Evolutionary conservation across 2,888 invertebrate species (phyloP).

Genomic region (Icerya purchasi): DNA sequence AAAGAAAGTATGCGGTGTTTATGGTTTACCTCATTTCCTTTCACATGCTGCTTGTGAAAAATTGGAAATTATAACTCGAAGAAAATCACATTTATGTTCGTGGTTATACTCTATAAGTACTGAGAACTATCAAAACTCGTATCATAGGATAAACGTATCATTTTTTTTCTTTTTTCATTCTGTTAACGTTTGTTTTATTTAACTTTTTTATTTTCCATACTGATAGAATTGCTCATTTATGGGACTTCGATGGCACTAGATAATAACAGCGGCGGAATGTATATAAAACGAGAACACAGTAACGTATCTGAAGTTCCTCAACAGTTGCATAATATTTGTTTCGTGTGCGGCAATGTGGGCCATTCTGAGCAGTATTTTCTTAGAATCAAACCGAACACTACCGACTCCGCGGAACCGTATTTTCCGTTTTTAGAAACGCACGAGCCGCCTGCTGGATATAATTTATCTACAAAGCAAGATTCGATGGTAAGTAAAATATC

Average conservation of each 20-base stretch:
- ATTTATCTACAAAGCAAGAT: conserved; percentile 17
- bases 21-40: too few relatives aligned
- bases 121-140: too few relatives aligned
- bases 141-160: too few relatives aligned
- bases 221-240: too few relatives aligned
- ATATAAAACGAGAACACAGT: conserved; percentile 13
- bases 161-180: too few relatives aligned
- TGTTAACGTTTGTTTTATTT: too few relatives aligned
- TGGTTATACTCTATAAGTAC: too few relatives aligned
- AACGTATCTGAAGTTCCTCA: not conserved
- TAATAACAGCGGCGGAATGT: conserved; percentile 13
- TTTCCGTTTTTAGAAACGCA: conserved; percentile 82
- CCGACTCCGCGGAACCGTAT: conserved; percentile 52
- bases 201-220: too few relatives aligned
- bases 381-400: conserved; percentile 42
- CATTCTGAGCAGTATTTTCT: conserved; percentile 38
- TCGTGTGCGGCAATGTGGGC: conserved; percentile 51
- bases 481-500: conserved; percentile 18
- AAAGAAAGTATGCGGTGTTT: too few relatives aligned
- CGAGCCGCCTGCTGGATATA: conserved; percentile 59
- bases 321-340: conserved; percentile 27
- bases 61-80: too few relatives aligned
- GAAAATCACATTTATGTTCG: too few relatives aligned
- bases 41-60: too few relatives aligned
- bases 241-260: conserved; percentile 13